Base-by-base conservation (phyloP, 2,797 vertebrate genomes). In the Florisuga fusca region DNA sequence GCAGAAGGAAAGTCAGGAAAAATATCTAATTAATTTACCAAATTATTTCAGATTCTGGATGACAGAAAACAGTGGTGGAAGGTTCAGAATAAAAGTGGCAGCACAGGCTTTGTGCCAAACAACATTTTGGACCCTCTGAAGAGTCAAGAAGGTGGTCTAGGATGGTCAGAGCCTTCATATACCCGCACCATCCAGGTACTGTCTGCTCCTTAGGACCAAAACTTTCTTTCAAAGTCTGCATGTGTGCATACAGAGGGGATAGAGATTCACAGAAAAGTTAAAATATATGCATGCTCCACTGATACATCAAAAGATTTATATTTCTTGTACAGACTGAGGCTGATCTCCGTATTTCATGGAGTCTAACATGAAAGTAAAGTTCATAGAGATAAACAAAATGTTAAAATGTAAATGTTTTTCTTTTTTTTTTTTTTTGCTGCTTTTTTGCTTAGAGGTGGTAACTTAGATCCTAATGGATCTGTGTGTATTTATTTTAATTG, bases 41-140 rank as follows among this genome's bases (percentile, higher is more conserved):
- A 34, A 67, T 64, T 75, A 25, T 87, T 93, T 29, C 98, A 99
- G 99, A 98, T 99, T n/a, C 97, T 99, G 22, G 99, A 99, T 12
- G 99, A 99, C 96, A 98, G 98, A 95, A 99, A 99, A 93, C 99
- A 99, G 84, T 99, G 99, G 99, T 99, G 99, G 99, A 99, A 99
- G 95, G 99, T 99, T 26, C 98, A 97, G 62, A 99, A 99, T 58
- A 98, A 95, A 55, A 97, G 95, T 7, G 98, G 99, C 58, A 97
- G 97, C 10, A 96, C 95, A 3, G 99, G 99, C 90, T 99, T 99
- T 87, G 99, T 99, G 98, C 99, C 99, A 98, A 99, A 99, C 98
- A 99, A 99, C 97, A 99, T 99, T 97, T 96, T 99, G 97, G 99
- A 99, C 79, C 95, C 98, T 57, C 97, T 98, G 95, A 98, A 97